Percentiles rank a stretch among this genome's conserved stretches.
Evolutionary conservation across 2,888 invertebrate species (phyloP).

Genomic region (Himalopsyche kuldschensis): DNA sequence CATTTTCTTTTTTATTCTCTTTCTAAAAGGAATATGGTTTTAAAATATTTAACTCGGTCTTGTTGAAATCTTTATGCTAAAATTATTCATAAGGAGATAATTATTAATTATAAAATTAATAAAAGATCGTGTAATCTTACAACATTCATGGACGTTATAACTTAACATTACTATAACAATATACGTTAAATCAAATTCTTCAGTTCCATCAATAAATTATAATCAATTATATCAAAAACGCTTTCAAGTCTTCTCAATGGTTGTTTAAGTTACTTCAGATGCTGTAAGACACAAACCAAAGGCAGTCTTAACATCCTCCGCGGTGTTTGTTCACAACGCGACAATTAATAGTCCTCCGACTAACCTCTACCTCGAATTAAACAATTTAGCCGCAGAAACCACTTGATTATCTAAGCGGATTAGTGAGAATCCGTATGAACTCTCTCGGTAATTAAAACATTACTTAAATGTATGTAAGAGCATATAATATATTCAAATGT

Average conservation of each 20-base stretch:
- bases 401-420: conserved; percentile 23
- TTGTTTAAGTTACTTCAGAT: neutral
- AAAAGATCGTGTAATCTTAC: too few relatives aligned
- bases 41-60: too few relatives aligned
- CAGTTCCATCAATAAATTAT: too few relatives aligned
- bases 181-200: too few relatives aligned
- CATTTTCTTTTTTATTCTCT: too few relatives aligned
- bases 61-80: too few relatives aligned
- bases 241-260: neutral
- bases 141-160: too few relatives aligned
- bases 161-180: too few relatives aligned
- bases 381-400: conserved; percentile 20
- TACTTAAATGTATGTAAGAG: neutral
- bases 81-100: too few relatives aligned
- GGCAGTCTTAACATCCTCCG: neutral
- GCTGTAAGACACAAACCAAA: neutral
- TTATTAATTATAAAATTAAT: too few relatives aligned
- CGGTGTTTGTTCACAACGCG: neutral
- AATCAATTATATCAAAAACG: neutral
- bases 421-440: conserved; percentile 5
- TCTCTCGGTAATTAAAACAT: conserved; percentile 12
- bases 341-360: neutral
- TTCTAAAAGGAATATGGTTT: too few relatives aligned
- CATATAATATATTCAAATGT: conserved; percentile 15
- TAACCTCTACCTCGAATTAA: conserved; percentile 21